A percentile compares a stretch with the other conserved stretches of the same genome.
phyloP scores from a whole-genome alignment of 2,888 invertebrate genomes.

The Trissoscelio sp. region DNA sequence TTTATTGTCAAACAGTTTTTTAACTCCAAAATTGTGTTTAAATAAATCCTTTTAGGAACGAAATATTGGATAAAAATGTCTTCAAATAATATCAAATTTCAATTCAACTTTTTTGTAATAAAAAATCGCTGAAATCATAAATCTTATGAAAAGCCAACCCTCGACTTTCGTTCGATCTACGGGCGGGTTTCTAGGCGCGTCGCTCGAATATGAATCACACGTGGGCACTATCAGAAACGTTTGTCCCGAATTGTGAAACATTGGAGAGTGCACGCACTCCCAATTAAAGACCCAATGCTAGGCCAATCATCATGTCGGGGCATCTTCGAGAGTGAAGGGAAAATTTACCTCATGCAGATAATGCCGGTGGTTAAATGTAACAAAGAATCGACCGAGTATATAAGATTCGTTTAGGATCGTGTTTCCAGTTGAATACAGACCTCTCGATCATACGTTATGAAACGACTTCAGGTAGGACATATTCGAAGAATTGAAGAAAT shows the following conservation, averaged over 20 bases:
- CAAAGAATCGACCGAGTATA: constrained; percentile 80
- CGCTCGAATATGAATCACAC: constrained; percentile 30
- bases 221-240: constrained; percentile 34
- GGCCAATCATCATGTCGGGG: constrained; percentile 74
- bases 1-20: neutral
- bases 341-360: constrained; percentile 76
- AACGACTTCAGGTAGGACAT: constrained; percentile 79
- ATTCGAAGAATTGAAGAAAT: neutral
- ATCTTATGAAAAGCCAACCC: too few species aligned
- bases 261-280: constrained; percentile 75
- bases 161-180: constrained; percentile 23
- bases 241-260: constrained; percentile 66
- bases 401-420: constrained; percentile 79
- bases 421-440: constrained; percentile 79
- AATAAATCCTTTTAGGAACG: too few species aligned
- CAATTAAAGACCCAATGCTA: constrained; percentile 79
- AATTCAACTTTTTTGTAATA: too few species aligned
- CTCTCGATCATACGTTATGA: constrained; percentile 80
- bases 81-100: too few species aligned
- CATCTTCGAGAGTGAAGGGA: constrained; percentile 80
- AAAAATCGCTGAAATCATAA: too few species aligned
- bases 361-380: constrained; percentile 79
- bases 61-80: too few species aligned
- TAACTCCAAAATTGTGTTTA: too few species aligned
- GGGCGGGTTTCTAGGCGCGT: constrained; percentile 25